These are phyloP conservation scores for Laterallus jamaicensis DNA, from an alignment of 2,113 vertebrate genomes.

Conservation along the genomic window DNA sequence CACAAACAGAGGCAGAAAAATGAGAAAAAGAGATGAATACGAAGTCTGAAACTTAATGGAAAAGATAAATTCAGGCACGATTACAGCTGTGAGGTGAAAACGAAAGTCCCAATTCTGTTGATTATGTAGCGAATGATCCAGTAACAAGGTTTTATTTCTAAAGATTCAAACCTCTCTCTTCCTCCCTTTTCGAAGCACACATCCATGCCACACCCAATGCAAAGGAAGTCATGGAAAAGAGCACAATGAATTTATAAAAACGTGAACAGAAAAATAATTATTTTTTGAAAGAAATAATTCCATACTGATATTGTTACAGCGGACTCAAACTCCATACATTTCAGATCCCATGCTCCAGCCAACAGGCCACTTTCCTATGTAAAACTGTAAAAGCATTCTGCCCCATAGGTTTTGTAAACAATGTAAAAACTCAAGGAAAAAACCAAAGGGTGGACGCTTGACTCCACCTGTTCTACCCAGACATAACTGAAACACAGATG, in stretches of 20 bases:
- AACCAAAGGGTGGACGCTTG: background rate
- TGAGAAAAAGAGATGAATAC: background rate
- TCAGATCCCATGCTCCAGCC: background rate
- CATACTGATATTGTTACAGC: background rate
- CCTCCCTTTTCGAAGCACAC: background rate
- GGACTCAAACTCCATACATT: background rate
- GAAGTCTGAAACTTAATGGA: background rate
- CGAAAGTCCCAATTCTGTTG: background rate
- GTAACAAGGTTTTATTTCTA: background rate
- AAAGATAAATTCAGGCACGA: slow-evolving; percentile 17
- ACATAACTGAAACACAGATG: background rate
- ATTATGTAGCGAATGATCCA: background rate
- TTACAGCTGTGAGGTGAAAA: slow-evolving; percentile 24
- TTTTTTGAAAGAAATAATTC: background rate
- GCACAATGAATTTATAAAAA: background rate
- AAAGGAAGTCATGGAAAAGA: background rate
- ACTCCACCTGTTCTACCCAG: background rate
- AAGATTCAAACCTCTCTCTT: background rate
- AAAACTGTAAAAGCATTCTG: rapidly evolving
- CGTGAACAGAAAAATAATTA: rapidly evolving
- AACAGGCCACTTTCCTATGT: no score
- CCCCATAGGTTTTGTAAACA: background rate
- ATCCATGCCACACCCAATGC: background rate
- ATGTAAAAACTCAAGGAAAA: background rate
- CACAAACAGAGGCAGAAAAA: background rate